These are phyloP conservation scores for Alosa alosa DNA, from an alignment of 2,113 vertebrate species.

Conservation along the genomic window DNA sequence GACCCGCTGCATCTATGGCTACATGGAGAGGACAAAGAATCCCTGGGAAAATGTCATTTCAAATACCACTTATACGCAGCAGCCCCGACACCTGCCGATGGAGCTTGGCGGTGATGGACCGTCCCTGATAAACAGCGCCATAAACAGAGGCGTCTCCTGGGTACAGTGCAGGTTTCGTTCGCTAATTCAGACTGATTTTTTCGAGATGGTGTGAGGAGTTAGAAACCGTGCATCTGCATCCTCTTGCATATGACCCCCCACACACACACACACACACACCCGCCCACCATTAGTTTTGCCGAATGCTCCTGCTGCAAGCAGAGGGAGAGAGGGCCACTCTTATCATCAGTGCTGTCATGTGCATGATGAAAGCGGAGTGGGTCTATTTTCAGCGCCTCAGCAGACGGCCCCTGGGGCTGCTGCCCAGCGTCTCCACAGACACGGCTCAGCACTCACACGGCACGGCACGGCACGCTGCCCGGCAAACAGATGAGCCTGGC, in stretches of 20 bases:
- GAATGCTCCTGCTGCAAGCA: background rate
- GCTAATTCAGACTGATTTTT: background rate
- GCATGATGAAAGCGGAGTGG: conserved; percentile 27
- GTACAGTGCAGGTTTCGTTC: background rate
- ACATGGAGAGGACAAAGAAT: background rate
- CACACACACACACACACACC: too few relatives aligned
- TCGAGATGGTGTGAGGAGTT: conserved; percentile 7
- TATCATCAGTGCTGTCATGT: conserved; percentile 20
- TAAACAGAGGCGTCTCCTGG: background rate
- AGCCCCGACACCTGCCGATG: background rate
- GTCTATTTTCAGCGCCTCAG: conserved; percentile 27
- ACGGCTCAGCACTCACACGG: conserved; percentile 9
- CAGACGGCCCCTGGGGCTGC: conserved; percentile 4
- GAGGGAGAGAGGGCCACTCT: conserved; percentile 20
- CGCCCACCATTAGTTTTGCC: background rate
- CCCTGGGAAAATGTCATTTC: conserved; percentile 16
- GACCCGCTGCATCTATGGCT: background rate
- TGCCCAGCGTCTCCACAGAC: background rate
- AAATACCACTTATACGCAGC: background rate
- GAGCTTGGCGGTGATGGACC: background rate
- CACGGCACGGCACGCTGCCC: background rate
- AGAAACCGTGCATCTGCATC: background rate
- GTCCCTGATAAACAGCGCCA: background rate
- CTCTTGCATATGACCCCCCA: background rate
- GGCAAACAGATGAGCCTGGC: background rate